phyloP scores from a whole-genome alignment of 2,113 vertebrate species.

The Orycteropus afer region DNA sequence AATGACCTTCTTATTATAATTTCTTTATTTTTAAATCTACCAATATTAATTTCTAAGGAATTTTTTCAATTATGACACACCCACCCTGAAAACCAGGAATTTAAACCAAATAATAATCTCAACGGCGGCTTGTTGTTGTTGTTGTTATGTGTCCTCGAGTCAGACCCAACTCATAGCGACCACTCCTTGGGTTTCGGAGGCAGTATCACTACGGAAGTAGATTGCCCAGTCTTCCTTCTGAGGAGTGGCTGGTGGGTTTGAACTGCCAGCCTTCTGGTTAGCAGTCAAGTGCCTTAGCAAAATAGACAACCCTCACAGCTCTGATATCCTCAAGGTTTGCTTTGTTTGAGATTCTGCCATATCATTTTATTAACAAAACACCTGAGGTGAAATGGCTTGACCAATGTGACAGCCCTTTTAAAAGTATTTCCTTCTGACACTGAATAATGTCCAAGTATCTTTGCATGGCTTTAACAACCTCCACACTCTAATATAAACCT shows the following conservation, averaged over 20 bases:
- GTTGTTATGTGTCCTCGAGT: no score
- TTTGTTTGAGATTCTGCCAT: not conserved
- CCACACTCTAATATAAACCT: not conserved
- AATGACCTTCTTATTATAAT: not conserved
- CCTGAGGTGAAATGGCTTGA: not conserved
- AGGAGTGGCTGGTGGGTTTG: no score
- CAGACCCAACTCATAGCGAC: no score
- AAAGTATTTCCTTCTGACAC: not conserved
- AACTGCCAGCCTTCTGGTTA: no score
- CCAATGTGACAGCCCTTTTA: not conserved
- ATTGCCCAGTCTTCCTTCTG: no score
- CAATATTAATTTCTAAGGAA: not conserved
- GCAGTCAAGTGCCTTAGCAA: no score
- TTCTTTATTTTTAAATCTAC: not conserved
- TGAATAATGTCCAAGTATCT: not conserved
- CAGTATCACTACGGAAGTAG: no score
- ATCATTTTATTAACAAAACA: not conserved
- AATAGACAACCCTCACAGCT: not conserved
- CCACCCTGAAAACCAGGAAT: not conserved
- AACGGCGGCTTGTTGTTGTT: no score
- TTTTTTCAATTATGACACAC: not conserved
- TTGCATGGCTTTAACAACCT: not conserved
- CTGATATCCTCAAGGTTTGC: not conserved
- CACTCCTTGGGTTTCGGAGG: no score
- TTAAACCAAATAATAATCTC: no score